Conservation (phyloP, 2,113 vertebrate species). For the Scalopus aquaticus region DNA sequence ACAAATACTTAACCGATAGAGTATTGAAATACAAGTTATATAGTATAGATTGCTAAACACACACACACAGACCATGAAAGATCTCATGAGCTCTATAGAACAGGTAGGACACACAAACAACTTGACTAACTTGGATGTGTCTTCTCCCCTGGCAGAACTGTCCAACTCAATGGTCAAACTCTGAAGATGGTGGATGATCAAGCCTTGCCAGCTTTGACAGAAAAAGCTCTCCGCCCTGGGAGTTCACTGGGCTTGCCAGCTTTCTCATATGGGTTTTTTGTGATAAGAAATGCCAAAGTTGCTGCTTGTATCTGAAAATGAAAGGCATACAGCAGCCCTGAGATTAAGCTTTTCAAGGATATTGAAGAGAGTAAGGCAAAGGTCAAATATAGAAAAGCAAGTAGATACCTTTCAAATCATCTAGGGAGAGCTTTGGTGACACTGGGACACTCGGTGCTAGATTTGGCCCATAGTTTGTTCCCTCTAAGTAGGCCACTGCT, state of each 20-base stretch:
- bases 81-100: neutral
- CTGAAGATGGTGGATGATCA: slow-evolving; percentile 91
- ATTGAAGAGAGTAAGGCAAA: slow-evolving; percentile 36
- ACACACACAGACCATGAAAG: neutral
- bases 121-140: neutral
- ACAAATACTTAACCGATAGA: neutral
- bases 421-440: neutral
- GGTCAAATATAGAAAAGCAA: neutral
- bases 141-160: slow-evolving; percentile 81
- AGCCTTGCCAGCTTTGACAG: slow-evolving; percentile 88
- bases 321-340: neutral
- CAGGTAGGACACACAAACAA: rapidly evolving
- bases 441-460: neutral
- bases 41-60: neutral
- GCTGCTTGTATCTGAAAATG: slow-evolving; percentile 84
- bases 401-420: neutral
- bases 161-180: slow-evolving; percentile 88
- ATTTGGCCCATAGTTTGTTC: neutral
- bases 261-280: slow-evolving; percentile 92
- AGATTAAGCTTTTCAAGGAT: neutral
- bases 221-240: slow-evolving; percentile 81
- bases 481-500: neutral
- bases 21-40: neutral
- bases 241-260: slow-evolving; percentile 87
- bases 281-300: slow-evolving; percentile 88